These are phyloP conservation scores for Neoitamus cyanurus DNA, from an alignment of 2,888 invertebrate species.

Conservation along the genomic window DNA sequence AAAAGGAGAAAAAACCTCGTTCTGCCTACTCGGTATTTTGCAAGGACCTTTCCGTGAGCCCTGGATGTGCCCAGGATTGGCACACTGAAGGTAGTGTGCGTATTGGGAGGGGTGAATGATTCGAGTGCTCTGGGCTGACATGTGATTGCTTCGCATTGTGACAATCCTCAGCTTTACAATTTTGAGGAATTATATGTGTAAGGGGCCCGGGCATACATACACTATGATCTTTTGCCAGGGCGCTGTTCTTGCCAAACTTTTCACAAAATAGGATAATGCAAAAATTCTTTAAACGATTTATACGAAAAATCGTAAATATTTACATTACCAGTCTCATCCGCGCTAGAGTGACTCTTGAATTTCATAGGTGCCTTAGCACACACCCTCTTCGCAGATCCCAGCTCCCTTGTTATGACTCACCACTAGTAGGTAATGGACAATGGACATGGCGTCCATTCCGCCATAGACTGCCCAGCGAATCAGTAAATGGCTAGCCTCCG, in stretches of 20 bases:
- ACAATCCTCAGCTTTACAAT: slow-evolving; percentile 21
- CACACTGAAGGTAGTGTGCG: background rate
- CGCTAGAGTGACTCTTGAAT: background rate
- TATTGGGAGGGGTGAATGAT: background rate
- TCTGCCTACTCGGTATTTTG: slow-evolving; percentile 3
- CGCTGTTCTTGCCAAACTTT: background rate
- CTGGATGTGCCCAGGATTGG: background rate
- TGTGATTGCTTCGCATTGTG: slow-evolving; percentile 43
- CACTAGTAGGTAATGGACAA: background rate
- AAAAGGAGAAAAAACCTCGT: background rate
- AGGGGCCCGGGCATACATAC: background rate
- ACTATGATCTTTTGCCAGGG: background rate
- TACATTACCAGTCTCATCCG: background rate
- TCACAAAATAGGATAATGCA: background rate
- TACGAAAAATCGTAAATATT: background rate
- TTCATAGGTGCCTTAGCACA: background rate
- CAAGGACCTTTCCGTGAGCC: background rate
- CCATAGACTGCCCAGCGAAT: background rate
- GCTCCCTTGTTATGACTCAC: background rate
- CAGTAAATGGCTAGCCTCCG: background rate
- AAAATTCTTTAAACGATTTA: background rate
- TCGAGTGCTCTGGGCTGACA: slow-evolving; percentile 34
- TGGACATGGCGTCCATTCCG: background rate
- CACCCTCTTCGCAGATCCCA: background rate
- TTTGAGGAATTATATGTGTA: slow-evolving; percentile 1